phyloP scores from a whole-genome alignment of 2,113 vertebrate species.

The Lates calcarifer region DNA sequence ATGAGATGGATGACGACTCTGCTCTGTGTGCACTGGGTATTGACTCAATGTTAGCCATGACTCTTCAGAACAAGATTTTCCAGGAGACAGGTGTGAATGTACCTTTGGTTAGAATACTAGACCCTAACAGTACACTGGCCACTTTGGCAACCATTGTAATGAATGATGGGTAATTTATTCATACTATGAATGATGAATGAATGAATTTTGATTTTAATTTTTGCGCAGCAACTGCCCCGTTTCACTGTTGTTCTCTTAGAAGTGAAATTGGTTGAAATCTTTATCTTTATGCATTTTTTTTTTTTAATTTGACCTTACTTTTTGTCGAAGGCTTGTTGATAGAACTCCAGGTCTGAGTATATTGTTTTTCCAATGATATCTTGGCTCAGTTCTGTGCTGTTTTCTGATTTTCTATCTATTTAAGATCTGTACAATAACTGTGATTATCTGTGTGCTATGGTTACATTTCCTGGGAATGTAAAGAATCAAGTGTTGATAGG shows the following conservation, averaged over 20 bases:
- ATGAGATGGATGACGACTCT: constrained; percentile 81
- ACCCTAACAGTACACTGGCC: constrained; percentile 85
- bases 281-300: no score
- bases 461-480: no score
- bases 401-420: not conserved
- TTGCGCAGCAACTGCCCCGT: not conserved
- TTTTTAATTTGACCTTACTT: no score
- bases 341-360: not conserved
- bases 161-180: constrained; percentile 49
- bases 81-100: constrained; percentile 85
- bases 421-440: not conserved
- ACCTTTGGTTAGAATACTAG: constrained; percentile 85
- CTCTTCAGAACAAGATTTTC: constrained; percentile 85
- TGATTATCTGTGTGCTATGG: no score
- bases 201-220: not conserved
- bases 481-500: no score
- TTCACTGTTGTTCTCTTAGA: no score
- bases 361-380: not conserved
- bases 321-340: no score
- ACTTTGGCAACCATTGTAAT: constrained; percentile 78
- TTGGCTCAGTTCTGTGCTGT: not conserved
- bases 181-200: not conserved
- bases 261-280: no score
- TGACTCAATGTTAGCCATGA: constrained; percentile 90
- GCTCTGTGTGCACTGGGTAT: constrained; percentile 84